A percentile compares a stretch with the other conserved stretches of the same genome.
Evolutionary conservation across 2,797 vertebrate species (phyloP).

Genomic region (Parambassis ranga): DNA sequence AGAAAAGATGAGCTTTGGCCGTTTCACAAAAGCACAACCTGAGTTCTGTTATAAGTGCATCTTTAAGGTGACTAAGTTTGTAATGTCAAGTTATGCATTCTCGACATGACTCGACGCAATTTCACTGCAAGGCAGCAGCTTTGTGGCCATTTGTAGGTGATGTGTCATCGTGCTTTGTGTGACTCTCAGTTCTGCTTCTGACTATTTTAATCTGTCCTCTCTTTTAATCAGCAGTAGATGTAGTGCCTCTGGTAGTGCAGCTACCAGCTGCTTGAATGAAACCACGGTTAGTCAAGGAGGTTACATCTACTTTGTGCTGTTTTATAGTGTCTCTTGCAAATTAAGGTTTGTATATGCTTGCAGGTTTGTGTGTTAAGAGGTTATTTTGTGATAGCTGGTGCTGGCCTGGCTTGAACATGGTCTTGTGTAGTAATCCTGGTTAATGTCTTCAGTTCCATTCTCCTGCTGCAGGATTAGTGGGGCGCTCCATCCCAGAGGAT

Average conservation of each 20-base stretch:
- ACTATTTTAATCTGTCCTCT: constrained; percentile 22
- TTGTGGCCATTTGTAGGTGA: constrained; percentile 23
- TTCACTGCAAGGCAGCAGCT: constrained; percentile 3
- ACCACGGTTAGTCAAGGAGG: constrained; percentile 3
- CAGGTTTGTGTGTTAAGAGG: constrained; percentile 40
- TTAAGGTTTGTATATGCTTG: neutral
- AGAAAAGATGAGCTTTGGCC: neutral
- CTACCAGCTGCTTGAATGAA: constrained; percentile 15
- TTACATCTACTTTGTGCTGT: neutral
- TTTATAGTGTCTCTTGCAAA: constrained; percentile 4
- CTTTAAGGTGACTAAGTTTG: neutral
- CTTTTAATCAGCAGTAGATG: constrained; percentile 1
- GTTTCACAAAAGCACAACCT: neutral
- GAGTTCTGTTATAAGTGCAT: neutral
- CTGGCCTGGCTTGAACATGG: constrained; percentile 59
- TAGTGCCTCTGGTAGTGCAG: constrained; percentile 3
- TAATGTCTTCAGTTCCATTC: constrained; percentile 80
- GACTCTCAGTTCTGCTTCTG: constrained; percentile 42
- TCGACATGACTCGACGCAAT: constrained; percentile 11
- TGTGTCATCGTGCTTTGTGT: constrained; percentile 26
- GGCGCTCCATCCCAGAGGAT: constrained; percentile 75
- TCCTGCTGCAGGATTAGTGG: constrained; percentile 73
- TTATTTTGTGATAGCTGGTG: constrained; percentile 59
- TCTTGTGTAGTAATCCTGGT: constrained; percentile 75
- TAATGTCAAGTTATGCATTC: constrained; percentile 3